These are phyloP conservation scores for Spheniscus mendiculus DNA, from an alignment of 2,113 vertebrate genomes.

Conservation along the genomic window DNA sequence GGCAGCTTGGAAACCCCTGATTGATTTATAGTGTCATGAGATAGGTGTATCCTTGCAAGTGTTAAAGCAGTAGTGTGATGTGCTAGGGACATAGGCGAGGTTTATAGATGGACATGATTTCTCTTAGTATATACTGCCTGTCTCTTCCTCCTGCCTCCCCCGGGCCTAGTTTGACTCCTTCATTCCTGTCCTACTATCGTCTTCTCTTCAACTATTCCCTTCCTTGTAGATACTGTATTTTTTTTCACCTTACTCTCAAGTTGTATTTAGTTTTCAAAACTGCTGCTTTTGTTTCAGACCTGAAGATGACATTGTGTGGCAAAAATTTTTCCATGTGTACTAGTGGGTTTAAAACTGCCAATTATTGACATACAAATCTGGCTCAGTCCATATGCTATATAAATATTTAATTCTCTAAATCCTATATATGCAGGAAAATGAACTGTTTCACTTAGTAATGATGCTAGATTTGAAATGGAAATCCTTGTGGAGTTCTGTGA, in stretches of 20 bases:
- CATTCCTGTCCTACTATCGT: background rate
- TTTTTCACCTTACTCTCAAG: background rate
- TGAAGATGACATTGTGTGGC: background rate
- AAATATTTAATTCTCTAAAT: background rate
- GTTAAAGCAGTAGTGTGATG: too few relatives aligned
- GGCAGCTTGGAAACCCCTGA: background rate
- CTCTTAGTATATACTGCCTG: background rate
- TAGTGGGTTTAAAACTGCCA: background rate
- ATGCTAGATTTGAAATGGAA: background rate
- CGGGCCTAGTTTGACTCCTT: background rate
- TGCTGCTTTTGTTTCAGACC: background rate
- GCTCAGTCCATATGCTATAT: background rate
- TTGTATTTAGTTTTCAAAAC: background rate
- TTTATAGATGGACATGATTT: background rate
- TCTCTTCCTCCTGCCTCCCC: background rate
- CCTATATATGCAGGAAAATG: background rate
- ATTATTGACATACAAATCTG: background rate
- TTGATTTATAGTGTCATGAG: background rate
- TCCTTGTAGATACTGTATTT: background rate
- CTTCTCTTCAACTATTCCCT: background rate
- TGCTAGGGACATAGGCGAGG: background rate
- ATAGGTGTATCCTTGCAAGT: background rate
- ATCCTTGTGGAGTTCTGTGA: background rate
- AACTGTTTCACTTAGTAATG: background rate
- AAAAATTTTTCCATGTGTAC: accelerated